phyloP scores from a whole-genome alignment of 2,888 invertebrate species.

The Stictocephala bisonia region DNA sequence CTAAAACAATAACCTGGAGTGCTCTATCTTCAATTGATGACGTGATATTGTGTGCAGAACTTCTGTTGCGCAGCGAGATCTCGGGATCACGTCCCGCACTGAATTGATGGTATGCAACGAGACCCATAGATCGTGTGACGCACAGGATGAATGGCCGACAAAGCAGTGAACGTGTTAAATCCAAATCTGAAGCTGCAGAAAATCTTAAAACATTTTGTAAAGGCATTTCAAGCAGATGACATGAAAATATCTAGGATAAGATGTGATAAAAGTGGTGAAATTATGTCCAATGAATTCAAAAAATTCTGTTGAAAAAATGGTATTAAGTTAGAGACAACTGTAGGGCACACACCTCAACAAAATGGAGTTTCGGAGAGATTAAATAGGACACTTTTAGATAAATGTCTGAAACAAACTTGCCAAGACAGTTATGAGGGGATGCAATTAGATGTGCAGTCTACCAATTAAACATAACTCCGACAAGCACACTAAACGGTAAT shows the following conservation, averaged over 20 bases:
- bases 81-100: no score
- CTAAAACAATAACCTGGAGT: no score
- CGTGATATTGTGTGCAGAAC: no score
- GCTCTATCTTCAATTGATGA: no score
- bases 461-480: conserved; percentile 45
- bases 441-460: conserved; percentile 42
- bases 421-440: conserved; percentile 47
- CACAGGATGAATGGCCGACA: no score
- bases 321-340: conserved; percentile 43
- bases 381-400: conserved; percentile 48
- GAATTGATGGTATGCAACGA: no score
- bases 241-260: conserved; percentile 29
- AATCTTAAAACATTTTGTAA: no score
- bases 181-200: no score
- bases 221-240: background rate
- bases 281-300: conserved; percentile 29
- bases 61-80: no score
- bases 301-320: conserved; percentile 43
- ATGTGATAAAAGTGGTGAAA: conserved; percentile 55
- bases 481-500: conserved; percentile 18
- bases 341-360: conserved; percentile 45
- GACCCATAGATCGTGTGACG: no score
- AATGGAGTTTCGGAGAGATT: conserved; percentile 45
- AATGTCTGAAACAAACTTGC: conserved; percentile 44
- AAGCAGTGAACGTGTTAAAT: no score